These are phyloP conservation scores for Mycteria americana DNA, from an alignment of 2,797 vertebrate species.

Conservation along the genomic window DNA sequence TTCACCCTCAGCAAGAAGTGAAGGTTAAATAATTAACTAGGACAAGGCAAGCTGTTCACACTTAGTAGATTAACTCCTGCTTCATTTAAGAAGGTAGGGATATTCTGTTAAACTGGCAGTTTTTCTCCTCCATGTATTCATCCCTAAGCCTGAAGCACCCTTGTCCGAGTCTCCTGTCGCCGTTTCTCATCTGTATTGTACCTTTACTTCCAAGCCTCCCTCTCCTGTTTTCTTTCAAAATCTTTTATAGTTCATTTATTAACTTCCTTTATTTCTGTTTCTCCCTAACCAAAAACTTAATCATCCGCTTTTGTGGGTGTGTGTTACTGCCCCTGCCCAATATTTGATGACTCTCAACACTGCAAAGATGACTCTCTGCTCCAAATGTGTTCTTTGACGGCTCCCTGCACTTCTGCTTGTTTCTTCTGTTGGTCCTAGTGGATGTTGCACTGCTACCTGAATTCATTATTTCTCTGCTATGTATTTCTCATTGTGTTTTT, in stretches of 20 bases:
- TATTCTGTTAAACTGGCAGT: not conserved
- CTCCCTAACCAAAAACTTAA: not conserved
- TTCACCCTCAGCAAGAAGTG: conserved; percentile 23
- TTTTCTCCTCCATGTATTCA: not conserved
- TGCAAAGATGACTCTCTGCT: not conserved
- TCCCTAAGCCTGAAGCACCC: not conserved
- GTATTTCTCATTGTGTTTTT: not conserved
- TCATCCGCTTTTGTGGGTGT: not conserved
- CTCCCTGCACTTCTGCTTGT: not conserved
- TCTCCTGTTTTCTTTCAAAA: not conserved
- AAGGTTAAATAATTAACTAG: conserved; percentile 69
- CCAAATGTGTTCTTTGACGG: not conserved
- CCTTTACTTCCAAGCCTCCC: not conserved
- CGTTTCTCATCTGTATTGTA: not conserved
- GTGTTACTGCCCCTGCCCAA: not conserved
- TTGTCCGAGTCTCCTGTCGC: not conserved
- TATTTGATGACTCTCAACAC: not conserved
- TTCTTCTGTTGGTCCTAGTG: not conserved
- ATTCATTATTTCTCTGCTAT: not conserved
- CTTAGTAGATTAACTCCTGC: conserved; percentile 36
- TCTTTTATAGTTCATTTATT: not conserved
- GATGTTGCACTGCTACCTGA: not conserved
- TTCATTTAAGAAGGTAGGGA: not conserved
- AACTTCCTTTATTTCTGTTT: conserved; percentile 4
- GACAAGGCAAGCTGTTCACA: conserved; percentile 50